These are phyloP conservation scores for Hemicordylus capensis DNA, from an alignment of 2,113 vertebrate genomes.

Conservation along the genomic window DNA sequence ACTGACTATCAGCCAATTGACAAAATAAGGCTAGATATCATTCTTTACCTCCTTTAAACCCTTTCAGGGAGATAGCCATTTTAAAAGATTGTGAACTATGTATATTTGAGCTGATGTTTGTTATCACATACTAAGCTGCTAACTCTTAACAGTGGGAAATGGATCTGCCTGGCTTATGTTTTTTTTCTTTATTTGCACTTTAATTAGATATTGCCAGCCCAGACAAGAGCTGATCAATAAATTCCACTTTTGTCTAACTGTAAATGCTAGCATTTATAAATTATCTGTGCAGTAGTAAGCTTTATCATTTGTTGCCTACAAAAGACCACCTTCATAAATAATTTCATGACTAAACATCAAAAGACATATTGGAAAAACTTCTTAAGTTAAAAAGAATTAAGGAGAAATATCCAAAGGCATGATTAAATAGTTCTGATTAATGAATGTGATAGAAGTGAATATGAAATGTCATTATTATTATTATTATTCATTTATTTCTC, in stretches of 20 bases:
- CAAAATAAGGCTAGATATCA: constrained; percentile 67
- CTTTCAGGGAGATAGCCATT: constrained; percentile 74
- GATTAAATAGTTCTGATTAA: constrained; percentile 53
- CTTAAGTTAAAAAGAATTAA: constrained; percentile 45
- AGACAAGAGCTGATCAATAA: constrained; percentile 58
- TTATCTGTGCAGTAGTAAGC: constrained; percentile 60
- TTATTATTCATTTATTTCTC: constrained; percentile 39
- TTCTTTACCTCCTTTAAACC: constrained; percentile 67
- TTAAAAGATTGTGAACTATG: constrained; percentile 56
- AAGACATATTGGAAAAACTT: constrained; percentile 45
- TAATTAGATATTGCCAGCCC: constrained; percentile 58
- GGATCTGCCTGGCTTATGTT: constrained; percentile 59
- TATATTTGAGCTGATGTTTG: constrained; percentile 57
- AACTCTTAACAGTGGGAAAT: constrained; percentile 30
- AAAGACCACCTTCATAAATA: constrained; percentile 65
- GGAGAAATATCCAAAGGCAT: constrained; percentile 46
- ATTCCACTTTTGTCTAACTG: constrained; percentile 34
- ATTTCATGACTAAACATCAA: constrained; percentile 45
- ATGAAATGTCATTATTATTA: constrained; percentile 35
- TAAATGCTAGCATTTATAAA: constrained; percentile 52
- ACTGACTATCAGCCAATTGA: constrained; percentile 57
- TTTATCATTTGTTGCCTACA: constrained; percentile 48
- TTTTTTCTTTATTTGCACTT: constrained; percentile 72
- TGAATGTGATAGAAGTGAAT: constrained; percentile 51
- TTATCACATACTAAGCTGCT: constrained; percentile 48